Conservation (phyloP, 2,113 vertebrate species). For the Dasypus novemcinctus region DNA sequence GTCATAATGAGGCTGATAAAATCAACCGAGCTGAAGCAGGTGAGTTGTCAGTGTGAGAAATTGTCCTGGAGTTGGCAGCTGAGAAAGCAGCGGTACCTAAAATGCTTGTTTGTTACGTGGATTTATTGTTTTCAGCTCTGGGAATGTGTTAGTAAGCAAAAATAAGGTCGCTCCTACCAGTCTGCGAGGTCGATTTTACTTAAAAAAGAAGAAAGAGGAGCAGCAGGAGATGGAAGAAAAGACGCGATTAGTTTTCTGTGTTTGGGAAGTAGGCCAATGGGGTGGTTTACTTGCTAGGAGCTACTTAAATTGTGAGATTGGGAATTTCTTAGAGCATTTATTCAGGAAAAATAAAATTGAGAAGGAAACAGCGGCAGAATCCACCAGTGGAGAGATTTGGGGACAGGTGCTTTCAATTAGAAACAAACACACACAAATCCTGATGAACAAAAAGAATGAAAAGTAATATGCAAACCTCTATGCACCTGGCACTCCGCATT, state of each 20-base stretch:
- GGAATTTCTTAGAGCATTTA: not conserved
- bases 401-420: not conserved
- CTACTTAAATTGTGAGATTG: not conserved
- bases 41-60: conserved; percentile 79
- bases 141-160: conserved; percentile 73
- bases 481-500: too few species aligned
- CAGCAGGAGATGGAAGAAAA: not conserved
- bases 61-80: conserved; percentile 73
- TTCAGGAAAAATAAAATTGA: not conserved
- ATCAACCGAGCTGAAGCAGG: conserved; percentile 80
- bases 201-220: not conserved
- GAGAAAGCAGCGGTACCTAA: conserved; percentile 72
- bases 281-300: not conserved
- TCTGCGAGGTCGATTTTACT: conserved; percentile 52
- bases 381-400: not conserved
- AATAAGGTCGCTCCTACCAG: conserved; percentile 61
- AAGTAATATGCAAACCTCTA: not conserved
- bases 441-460: not conserved
- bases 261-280: not conserved
- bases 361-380: not conserved
- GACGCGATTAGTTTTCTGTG: not conserved
- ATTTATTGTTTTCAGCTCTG: conserved; percentile 79
- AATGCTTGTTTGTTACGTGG: conserved; percentile 81
- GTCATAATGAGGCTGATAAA: conserved; percentile 80
- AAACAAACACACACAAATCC: not conserved